Evolutionary conservation across 2,113 vertebrate genomes (phyloP).

Genomic region (Trematocara zebra): DNA sequence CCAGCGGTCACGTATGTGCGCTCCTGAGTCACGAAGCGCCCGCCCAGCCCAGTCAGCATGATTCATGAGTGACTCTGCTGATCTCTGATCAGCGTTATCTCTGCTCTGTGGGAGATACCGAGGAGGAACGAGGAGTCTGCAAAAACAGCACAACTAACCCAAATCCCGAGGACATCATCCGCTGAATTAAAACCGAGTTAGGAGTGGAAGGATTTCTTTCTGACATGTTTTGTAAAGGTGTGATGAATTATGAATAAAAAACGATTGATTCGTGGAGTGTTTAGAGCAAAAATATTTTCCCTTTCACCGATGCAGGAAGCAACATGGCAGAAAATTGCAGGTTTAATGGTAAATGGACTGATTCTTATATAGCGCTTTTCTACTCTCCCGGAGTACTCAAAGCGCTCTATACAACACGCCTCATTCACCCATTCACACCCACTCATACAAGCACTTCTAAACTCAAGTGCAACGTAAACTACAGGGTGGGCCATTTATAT

Average conservation of each 20-base stretch:
- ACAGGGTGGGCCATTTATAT: too few relatives aligned
- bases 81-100: neutral
- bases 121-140: neutral
- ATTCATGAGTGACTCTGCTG: constrained; percentile 7
- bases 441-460: too few relatives aligned
- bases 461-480: too few relatives aligned
- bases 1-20: neutral
- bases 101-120: neutral
- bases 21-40: neutral
- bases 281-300: neutral
- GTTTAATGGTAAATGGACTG: too few relatives aligned
- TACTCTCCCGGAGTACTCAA: too few relatives aligned
- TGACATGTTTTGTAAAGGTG: neutral
- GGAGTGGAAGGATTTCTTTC: neutral
- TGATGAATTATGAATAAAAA: neutral
- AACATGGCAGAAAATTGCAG: neutral
- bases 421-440: too few relatives aligned
- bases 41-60: neutral
- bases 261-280: neutral
- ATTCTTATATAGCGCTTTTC: too few relatives aligned
- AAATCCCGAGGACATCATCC: rapidly evolving
- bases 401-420: too few relatives aligned
- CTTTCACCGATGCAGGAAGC: neutral
- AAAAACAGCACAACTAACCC: neutral
- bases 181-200: neutral